Percentiles rank a stretch among this genome's conserved stretches.
phyloP scores from a whole-genome alignment of 2,113 vertebrate species.

The Orientallactaga bullata region DNA sequence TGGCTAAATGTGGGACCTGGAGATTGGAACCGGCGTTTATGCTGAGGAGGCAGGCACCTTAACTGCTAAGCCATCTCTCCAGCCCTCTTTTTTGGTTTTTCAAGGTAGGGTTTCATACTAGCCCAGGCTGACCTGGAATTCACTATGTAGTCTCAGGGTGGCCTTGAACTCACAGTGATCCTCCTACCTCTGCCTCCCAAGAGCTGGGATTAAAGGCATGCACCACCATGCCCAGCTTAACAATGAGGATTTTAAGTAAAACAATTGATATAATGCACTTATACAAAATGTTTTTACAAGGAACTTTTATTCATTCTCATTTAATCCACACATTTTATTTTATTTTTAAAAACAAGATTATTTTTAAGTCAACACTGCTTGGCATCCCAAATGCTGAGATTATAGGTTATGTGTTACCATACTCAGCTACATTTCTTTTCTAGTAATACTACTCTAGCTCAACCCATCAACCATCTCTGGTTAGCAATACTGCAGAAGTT shows the following conservation, averaged over 20 bases:
- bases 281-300: constrained; percentile 29
- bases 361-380: neutral
- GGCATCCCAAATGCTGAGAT: neutral
- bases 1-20: too few relatives aligned
- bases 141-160: too few relatives aligned
- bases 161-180: too few relatives aligned
- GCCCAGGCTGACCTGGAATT: too few relatives aligned
- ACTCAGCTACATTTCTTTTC: neutral
- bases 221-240: too few relatives aligned
- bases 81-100: too few relatives aligned
- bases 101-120: too few relatives aligned
- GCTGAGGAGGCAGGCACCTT: too few relatives aligned
- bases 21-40: too few relatives aligned
- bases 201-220: too few relatives aligned
- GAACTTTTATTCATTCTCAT: neutral
- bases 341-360: neutral
- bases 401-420: neutral
- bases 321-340: neutral
- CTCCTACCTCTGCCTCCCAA: too few relatives aligned
- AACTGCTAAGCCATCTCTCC: too few relatives aligned
- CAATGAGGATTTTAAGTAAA: constrained; percentile 75
- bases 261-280: constrained; percentile 40
- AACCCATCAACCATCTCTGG: constrained; percentile 29
- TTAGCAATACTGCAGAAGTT: neutral
- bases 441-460: neutral